These are phyloP conservation scores for Octodon degus DNA, from an alignment of 2,113 vertebrate genomes.

Conservation along the genomic window DNA sequence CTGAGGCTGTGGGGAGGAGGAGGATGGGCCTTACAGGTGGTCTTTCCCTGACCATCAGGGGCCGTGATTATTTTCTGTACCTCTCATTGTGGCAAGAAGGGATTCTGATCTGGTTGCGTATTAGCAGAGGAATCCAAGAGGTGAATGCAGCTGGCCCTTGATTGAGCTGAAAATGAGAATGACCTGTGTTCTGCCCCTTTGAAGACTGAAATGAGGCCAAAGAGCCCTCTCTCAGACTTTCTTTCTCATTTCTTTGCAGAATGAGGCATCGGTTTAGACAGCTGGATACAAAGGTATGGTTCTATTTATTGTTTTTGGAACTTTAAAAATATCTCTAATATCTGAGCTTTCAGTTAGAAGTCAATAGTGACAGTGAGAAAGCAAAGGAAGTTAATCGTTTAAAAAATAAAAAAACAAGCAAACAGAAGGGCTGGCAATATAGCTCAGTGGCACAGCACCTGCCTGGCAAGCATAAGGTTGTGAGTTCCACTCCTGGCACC, in stretches of 20 bases:
- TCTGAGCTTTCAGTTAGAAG: not conserved
- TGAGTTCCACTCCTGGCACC: no score
- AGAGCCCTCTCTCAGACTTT: not conserved
- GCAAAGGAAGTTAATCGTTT: not conserved
- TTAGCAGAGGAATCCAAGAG: not conserved
- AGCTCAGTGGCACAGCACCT: no score
- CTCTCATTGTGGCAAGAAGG: not conserved
- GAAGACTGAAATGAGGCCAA: not conserved
- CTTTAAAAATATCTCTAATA: not conserved
- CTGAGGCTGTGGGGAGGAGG: not conserved
- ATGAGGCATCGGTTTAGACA: conserved; percentile 86
- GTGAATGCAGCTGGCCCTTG: not conserved
- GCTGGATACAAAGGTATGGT: conserved; percentile 87
- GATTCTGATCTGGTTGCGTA: not conserved
- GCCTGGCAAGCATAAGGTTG: no score
- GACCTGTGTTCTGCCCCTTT: not conserved
- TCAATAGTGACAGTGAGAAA: not conserved
- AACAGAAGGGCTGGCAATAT: no score
- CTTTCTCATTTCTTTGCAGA: conserved; percentile 75
- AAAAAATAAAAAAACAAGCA: not conserved
- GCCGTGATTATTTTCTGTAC: not conserved
- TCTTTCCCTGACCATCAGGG: rapidly evolving
- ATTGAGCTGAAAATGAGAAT: not conserved
- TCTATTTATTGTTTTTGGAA: not conserved
- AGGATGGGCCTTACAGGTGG: rapidly evolving